Evolutionary conservation across 2,797 vertebrate species (phyloP), one percentile per base, ranked within the genome.

Genomic region (Mus spretus): DNA sequence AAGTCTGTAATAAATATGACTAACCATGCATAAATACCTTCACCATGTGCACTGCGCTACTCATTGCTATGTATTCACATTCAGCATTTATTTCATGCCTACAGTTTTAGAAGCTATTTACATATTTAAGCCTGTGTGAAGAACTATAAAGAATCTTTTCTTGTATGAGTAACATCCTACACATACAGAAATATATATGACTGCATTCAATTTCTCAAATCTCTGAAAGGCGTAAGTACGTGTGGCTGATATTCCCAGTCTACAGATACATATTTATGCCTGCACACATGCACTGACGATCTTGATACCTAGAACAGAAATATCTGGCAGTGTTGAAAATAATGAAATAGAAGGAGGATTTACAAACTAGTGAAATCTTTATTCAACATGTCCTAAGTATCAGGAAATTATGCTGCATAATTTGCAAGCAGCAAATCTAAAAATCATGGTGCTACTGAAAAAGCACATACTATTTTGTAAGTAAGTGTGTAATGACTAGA

Each of bases 91-190:
- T 83, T 86, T 94, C 80, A 31, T 50, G 67, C 6, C 55, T 63
- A 37, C 55, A 83, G 15, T 59, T 93, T 81, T 63, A 93, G 59
- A 95, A 94, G 92, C 47, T 37, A 90, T 75, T 94, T 96, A 57
- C 70, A 88, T 77, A 85, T 75, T 83, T 90, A 94, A 87, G 40
- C 26, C 70, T 44, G 0, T 34, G 24, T 53, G 12, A 67, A 90
- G 3, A 28, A 72, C 78, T 80, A 4, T 67, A 70, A 95, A 92
- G 8, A 6, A 20, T 82, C 22, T 70, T 55, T 67, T 90, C 55
- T 81, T 6, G 53, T 79, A 83, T 72, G 31, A 81, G 37, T 59
- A 91, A 47, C 14, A 59, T 77, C n/a, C 17, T 63, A 53, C 28
- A 19, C 24, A 84, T 28, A 70, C 20, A 75, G 63, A 67, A 79